A percentile compares a stretch with the other conserved stretches of the same genome.
These are phyloP conservation scores for Mormyrus hasselquistii DNA, from an alignment of 2,797 vertebrate species.

Conservation along the genomic window DNA sequence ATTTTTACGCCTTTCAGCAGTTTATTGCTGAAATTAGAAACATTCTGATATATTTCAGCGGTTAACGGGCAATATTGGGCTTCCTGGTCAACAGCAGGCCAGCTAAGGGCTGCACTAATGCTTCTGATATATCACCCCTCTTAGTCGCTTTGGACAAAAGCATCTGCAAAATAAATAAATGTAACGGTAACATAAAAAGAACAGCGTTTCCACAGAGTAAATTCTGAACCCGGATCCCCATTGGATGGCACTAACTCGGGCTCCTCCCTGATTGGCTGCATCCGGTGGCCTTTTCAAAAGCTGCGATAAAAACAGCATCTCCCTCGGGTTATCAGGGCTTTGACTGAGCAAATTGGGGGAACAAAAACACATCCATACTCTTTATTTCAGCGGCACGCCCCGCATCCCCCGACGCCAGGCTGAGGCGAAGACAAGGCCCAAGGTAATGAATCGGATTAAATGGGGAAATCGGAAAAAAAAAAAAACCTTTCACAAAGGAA, in stretches of 20 bases:
- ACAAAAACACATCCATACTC: constrained; percentile 63
- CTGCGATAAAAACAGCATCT: neutral
- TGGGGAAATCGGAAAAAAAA: constrained; percentile 50
- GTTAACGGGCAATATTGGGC: neutral
- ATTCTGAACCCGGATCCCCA: neutral
- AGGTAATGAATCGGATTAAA: constrained; percentile 71
- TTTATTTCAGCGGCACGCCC: constrained; percentile 41
- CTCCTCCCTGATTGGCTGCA: neutral
- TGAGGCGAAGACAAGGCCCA: constrained; percentile 34
- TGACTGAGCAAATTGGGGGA: constrained; percentile 37
- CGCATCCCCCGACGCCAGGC: constrained; percentile 57
- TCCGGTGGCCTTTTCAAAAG: neutral
- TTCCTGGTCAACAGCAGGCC: neutral
- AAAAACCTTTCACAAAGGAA: constrained; percentile 46
- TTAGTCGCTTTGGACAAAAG: neutral
- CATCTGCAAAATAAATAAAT: neutral
- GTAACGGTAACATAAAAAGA: neutral
- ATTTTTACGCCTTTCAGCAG: neutral
- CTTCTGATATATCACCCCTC: neutral
- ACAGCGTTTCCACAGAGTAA: neutral
- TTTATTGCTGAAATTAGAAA: neutral
- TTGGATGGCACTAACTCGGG: neutral
- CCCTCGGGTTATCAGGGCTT: constrained; percentile 7
- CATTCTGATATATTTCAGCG: neutral
- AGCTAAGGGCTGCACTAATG: neutral